Evolutionary conservation across 2,888 invertebrate genomes (phyloP), one percentile per base, ranked within the genome.

Genomic region (Epistrophe eligans): DNA sequence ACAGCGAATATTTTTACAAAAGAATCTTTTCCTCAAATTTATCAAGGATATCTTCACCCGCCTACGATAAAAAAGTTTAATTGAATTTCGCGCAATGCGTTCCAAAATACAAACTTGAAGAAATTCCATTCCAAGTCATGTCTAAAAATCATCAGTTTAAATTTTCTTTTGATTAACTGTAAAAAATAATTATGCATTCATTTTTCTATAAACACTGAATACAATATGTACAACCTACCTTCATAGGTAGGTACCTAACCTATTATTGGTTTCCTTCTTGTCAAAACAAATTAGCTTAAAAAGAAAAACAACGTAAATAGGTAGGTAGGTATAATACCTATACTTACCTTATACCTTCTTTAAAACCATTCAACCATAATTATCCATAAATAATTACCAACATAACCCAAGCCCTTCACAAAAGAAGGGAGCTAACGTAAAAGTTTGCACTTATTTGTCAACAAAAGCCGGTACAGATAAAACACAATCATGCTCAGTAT

Each of bases 381-480:
- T 48, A 66, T 50, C 67, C 67, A 50, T 67, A 19, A 67, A 67
- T 67, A 50, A 67, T 67, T 67, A 38, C 67, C 67, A 15, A 67
- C 50, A 35, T 50, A 28, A 6, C 24, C 43, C 4, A 9, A 62
- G 62, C 62, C 62, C 62, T 62, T 62, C 15, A 38, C 50, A 67
- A 67, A 50, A 38, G 13, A 50, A 67, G 17, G 67, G 67, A 38
- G 50, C 48, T 19, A 50, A 67, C 67, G 35, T 50, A 50, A 50
- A 50, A 67, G 50, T 67, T 67, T 50, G 38, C 67, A 67, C 67
- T 67, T 50, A 70, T 70, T 70, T 70, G 70, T 70, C 70, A 70
- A 70, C 70, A 70, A 70, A 70, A 70, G 55, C 70, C 70, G 70
- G 70, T 43, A 70, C 40, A 70, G 70, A 70, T 70, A 55, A 70